Evolutionary conservation across 1,140 invertebrate species (phyloP).

Genomic region (Lordiphosa mommai): DNA sequence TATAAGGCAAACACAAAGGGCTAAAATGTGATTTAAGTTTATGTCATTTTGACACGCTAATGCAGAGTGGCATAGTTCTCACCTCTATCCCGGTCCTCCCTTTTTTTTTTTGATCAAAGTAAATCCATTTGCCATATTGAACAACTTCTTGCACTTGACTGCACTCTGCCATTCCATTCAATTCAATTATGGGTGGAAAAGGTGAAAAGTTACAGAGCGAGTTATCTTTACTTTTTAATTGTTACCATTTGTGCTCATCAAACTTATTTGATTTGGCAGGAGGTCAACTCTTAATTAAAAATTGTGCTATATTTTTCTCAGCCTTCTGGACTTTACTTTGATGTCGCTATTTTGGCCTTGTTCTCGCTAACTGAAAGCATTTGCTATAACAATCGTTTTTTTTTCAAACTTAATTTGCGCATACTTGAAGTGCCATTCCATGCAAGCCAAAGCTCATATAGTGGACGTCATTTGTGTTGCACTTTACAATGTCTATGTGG

Average conservation of each 20-base stretch:
- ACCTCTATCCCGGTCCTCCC: not conserved
- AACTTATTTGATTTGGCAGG: slow-evolving; percentile 54
- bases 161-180: slow-evolving; percentile 54
- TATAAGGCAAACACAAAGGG: slow-evolving; percentile 46
- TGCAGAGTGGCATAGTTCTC: slow-evolving; percentile 34
- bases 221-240: slow-evolving; percentile 44
- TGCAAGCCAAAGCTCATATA: slow-evolving; percentile 18
- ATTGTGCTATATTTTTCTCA: slow-evolving; percentile 1
- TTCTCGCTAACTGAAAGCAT: slow-evolving; percentile 1
- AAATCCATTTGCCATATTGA: slow-evolving; percentile 57
- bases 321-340: not conserved
- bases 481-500: slow-evolving; percentile 31
- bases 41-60: slow-evolving; percentile 67
- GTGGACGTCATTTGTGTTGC: slow-evolving; percentile 38
- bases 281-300: slow-evolving; percentile 23
- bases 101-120: slow-evolving; percentile 7
- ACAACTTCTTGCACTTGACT: slow-evolving; percentile 41
- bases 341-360: slow-evolving; percentile 1
- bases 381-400: not conserved
- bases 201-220: not conserved
- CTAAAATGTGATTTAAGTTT: slow-evolving; percentile 69
- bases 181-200: slow-evolving; percentile 59
- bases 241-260: slow-evolving; percentile 57
- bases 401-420: slow-evolving; percentile 46
- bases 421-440: slow-evolving; percentile 28